Conservation (phyloP, 64 coral and sea anemone genomes). For the Stichodactyla helianthus region DNA sequence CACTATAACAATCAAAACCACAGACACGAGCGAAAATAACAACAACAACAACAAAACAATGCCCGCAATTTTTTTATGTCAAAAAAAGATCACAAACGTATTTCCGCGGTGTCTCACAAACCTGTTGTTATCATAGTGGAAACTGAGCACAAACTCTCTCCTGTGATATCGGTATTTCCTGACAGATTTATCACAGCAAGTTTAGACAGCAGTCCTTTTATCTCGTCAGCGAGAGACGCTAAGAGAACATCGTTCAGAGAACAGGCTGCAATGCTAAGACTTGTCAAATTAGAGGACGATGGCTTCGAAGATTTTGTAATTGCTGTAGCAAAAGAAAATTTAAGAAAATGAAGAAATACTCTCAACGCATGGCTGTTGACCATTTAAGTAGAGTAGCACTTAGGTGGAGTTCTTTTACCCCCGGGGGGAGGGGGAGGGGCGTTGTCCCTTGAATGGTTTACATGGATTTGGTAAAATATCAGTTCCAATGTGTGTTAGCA, state of each 20-base stretch:
- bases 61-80: too few species aligned
- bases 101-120: not conserved
- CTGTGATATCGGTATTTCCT: constrained; percentile 14
- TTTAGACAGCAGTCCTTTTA: not conserved
- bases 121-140: constrained; percentile 1
- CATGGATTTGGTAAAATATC: too few species aligned
- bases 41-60: too few species aligned
- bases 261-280: not conserved
- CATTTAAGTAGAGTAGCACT: too few species aligned
- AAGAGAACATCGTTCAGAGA: not conserved
- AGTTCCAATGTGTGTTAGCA: too few species aligned
- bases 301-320: not conserved
- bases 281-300: not conserved
- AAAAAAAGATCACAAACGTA: too few species aligned
- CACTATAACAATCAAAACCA: too few species aligned
- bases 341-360: not conserved
- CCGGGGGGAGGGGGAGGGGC: too few species aligned
- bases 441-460: too few species aligned
- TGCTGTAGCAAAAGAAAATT: not conserved
- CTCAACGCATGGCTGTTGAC: too few species aligned
- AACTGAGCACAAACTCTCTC: constrained; percentile 5
- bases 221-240: not conserved
- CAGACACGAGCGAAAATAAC: too few species aligned
- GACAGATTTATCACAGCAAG: constrained; percentile 27
- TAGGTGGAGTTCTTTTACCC: too few species aligned